phyloP scores from a whole-genome alignment of 2,113 vertebrate genomes.

The Equus quagga region DNA sequence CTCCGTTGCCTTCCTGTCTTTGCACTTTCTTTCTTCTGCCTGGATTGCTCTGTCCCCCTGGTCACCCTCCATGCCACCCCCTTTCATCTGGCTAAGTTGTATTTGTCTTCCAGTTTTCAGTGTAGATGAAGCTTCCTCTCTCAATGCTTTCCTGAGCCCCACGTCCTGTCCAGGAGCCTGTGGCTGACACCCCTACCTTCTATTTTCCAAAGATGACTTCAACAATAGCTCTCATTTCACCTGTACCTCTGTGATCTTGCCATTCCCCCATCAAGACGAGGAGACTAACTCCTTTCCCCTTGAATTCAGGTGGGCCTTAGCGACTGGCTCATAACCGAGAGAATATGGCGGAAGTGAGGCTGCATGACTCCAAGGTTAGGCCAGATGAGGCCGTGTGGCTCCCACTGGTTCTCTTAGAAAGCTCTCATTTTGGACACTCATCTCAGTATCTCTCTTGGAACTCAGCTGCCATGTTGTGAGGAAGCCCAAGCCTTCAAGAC shows the following conservation, averaged over 20 bases:
- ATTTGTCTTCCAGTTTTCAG: background rate
- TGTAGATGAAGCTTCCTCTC: background rate
- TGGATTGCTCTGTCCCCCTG: background rate
- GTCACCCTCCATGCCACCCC: background rate
- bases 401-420: background rate
- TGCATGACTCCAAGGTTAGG: fast-evolving
- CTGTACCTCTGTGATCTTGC: too few species aligned
- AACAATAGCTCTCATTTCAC: background rate
- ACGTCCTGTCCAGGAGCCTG: background rate
- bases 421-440: background rate
- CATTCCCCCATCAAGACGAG: too few species aligned
- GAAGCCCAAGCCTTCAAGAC: background rate
- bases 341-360: background rate
- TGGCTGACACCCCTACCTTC: background rate
- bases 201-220: background rate
- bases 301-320: background rate
- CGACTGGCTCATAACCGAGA: background rate
- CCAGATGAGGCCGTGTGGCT: background rate
- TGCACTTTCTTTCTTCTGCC: background rate
- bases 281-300: background rate
- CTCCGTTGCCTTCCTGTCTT: background rate
- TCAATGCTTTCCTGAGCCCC: background rate
- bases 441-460: background rate
- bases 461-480: background rate
- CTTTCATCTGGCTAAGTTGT: background rate